Percentiles rank a stretch among this genome's conserved stretches.
Conservation (phyloP, 2,113 vertebrate species). For the Corythaeola cristata region DNA sequence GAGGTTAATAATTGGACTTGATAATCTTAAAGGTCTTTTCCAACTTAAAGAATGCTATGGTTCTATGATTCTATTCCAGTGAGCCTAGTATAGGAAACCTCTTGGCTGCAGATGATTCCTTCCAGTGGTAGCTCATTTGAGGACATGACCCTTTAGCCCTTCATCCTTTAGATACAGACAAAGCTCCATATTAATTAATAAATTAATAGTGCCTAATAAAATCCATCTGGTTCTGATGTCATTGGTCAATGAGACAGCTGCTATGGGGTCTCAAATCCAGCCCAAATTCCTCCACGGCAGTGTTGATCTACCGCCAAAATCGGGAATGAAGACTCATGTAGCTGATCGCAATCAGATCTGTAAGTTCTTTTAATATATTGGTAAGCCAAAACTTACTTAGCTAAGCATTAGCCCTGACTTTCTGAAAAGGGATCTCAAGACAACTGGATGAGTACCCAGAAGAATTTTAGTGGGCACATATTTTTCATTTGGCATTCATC, state of each 20-base stretch:
- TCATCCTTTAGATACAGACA: neutral
- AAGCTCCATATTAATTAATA: neutral
- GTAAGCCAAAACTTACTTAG: neutral
- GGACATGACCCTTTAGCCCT: neutral
- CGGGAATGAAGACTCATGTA: neutral
- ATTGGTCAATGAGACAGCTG: neutral
- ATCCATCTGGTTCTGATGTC: neutral
- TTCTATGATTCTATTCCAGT: neutral
- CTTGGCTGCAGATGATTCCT: neutral
- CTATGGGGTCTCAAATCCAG: neutral
- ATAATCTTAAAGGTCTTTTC: neutral
- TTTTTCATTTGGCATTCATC: constrained; percentile 13
- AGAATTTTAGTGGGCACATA: constrained; percentile 36
- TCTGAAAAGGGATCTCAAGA: constrained; percentile 34
- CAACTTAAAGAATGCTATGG: neutral
- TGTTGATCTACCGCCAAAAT: neutral
- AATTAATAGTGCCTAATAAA: neutral
- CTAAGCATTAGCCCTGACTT: neutral
- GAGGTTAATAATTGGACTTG: no score
- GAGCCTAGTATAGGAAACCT: neutral
- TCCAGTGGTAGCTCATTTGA: neutral
- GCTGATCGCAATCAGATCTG: neutral
- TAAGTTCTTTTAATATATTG: neutral
- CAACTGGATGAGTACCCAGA: constrained; percentile 19
- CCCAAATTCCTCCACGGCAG: neutral